Conservation (phyloP, 2,888 invertebrate species). For the Schizotus pectinicornis region DNA sequence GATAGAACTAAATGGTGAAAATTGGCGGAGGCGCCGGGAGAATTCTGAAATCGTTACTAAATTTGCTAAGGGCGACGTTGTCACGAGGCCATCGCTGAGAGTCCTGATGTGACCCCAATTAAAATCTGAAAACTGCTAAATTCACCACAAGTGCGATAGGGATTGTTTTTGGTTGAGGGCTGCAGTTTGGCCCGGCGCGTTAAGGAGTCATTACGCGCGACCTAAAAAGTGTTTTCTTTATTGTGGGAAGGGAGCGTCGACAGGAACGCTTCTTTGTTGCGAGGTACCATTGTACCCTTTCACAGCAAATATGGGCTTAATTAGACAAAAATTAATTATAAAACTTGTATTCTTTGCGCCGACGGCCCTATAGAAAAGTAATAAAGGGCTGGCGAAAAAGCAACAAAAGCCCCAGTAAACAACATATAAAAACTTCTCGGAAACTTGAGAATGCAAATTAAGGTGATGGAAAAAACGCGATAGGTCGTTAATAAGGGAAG, state of each 20-base stretch:
- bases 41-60: too few species aligned
- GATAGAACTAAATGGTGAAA: too few species aligned
- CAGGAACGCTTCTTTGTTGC: conserved; percentile 1
- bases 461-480: conserved; percentile 18
- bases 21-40: too few species aligned
- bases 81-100: too few species aligned
- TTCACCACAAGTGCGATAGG: too few species aligned
- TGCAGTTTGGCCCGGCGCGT: too few species aligned
- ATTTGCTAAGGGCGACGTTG: too few species aligned
- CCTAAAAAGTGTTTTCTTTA: too few species aligned
- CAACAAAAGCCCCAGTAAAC: conserved; percentile 13
- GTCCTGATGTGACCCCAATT: too few species aligned
- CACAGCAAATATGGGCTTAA: conserved; percentile 25
- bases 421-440: conserved; percentile 11
- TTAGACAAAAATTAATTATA: conserved; percentile 32
- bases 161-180: too few species aligned
- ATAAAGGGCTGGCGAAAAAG: conserved; percentile 20
- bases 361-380: conserved; percentile 26
- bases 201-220: too few species aligned
- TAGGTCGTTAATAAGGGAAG: conserved; percentile 16
- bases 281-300: conserved; percentile 4
- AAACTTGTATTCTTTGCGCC: conserved; percentile 27
- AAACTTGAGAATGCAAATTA: conserved; percentile 18
- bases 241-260: not conserved
- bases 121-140: too few species aligned